Evolutionary conservation across 2,797 vertebrate genomes (phyloP).

Genomic region (Denticeps clupeoides): DNA sequence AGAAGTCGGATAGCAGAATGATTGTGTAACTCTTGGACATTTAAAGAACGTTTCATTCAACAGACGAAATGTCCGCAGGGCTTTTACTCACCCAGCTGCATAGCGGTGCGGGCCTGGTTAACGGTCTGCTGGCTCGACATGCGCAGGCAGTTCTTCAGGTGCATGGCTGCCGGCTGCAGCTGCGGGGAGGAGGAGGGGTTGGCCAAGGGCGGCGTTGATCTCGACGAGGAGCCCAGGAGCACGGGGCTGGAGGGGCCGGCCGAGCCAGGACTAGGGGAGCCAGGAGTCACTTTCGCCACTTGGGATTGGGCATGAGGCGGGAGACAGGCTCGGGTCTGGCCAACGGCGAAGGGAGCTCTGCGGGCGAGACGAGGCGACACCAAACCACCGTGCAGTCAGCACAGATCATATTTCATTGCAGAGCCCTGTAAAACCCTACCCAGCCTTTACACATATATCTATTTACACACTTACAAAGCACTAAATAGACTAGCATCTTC

Average conservation of each 20-base stretch:
- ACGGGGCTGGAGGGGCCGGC: conserved; percentile 57
- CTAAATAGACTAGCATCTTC: no score
- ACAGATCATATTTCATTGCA: no score
- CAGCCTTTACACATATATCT: no score
- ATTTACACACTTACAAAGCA: no score
- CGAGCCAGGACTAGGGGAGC: conserved; percentile 52
- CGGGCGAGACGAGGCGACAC: background rate
- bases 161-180: conserved; percentile 60
- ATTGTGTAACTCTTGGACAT: no score
- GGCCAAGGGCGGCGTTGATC: conserved; percentile 65
- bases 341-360: conserved; percentile 78
- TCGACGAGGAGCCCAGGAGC: conserved; percentile 55
- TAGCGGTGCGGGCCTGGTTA: conserved; percentile 63
- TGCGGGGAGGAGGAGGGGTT: conserved; percentile 43
- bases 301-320: conserved; percentile 48
- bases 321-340: conserved; percentile 62
- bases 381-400: background rate
- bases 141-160: conserved; percentile 74
- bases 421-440: no score
- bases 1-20: no score
- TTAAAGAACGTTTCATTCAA: no score
- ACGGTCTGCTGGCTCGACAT: conserved; percentile 61
- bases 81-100: conserved; percentile 72
- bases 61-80: no score
- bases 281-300: conserved; percentile 54